Evolutionary conservation across 92 coral and sea anemone genomes (phyloP), one percentile per base, ranked within the genome.

Genomic region (Pocillopora grandis): DNA sequence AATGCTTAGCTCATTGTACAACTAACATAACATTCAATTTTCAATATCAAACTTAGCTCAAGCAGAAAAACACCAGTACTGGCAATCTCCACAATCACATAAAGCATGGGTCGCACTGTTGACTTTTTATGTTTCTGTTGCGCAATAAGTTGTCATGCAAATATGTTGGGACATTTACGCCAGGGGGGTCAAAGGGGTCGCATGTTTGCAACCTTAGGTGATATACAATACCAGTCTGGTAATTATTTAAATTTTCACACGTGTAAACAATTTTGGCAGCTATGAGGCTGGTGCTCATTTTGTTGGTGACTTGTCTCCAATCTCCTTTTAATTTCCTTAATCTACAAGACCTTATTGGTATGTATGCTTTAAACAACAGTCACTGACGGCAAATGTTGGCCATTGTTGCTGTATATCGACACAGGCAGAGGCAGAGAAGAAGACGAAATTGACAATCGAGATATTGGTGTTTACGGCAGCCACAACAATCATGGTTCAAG

Each of bases 261-360:
- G 17, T 7, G 1, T 21, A 66, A 66, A 66, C n/a, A 66, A 66
- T 66, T 9, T 18, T 66, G 17, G 2, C 21, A 23, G 31, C 33
- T 15, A 18, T 66, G 71, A 66, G 71, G 71, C 71, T 66, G 21
- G 17, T 66, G 71, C 71, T 66, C 19, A 21, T 66, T 66, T 66
- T 66, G n/a, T 15, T 66, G 71, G 71, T 8, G 71, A 66, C 17
- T 12, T 2, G 0, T 66, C 71, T 66, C 17, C 7, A 66, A 66
- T 66, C 71, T 66, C 71, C n/a, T 18, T 66, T 66, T 66, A 15
- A 66, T 18, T 66, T 66, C 71, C n/a, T 66, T 66, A 66, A 66
- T 66, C 10, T 15, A 15, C 71, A 66, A 66, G 9, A 66, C 12
- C 71, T 66, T 66, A 66, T 66, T 9, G 71, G 71, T 66, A 12